Base-by-base conservation (phyloP, 2,888 invertebrate species). In the Macrophya alboannulata region DNA sequence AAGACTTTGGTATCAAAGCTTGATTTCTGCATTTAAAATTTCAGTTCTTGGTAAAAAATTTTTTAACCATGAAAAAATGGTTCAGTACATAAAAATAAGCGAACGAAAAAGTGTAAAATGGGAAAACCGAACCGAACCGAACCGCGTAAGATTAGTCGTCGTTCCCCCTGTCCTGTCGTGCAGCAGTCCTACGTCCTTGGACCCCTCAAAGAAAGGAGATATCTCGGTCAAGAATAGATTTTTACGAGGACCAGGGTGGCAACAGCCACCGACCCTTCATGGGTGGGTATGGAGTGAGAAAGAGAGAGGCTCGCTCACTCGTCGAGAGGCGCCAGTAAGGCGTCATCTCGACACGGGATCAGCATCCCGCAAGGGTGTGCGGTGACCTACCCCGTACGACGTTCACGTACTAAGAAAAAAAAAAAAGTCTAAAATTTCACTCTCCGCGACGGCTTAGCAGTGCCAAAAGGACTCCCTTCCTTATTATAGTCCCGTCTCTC, bases 271-370 rank as follows among this genome's bases (percentile, higher is more conserved):
- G 82, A 82, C 85, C 85, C 85, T 86, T 86, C 88, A 87, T 86
- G 85, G 86, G 87, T 85, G 79, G 79, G 79, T 62, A 62, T 21
- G 45, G n/a, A 55, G n/a, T 17, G 17, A 51, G 55, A 55, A 31
- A 31, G 31, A 31, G 31, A 31, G 31, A 31, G 31, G 3, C 1
- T 2, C 1, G 3, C 31, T 48, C 1, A 48, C 48, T 87, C 87
- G 55, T 55, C 55, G 55, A 55, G 85, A 86, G 90, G 92, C 92
- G 92, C 92, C 92, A 90, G 88, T 87, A 87, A 89, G 92, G 93
- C 93, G 93, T 93, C 93, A 93, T 92, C 93, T 92, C 91, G 88
- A 86, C 85, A 85, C 86, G 92, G 91, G 91, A 93, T 93, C 93
- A 91, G 90, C 90, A 91, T 6, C 72, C 37, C 91, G 87, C 88